Percentiles rank a stretch among this genome's conserved stretches.
phyloP scores from a whole-genome alignment of 37 sponge, comb jelly and placozoan species.

The Ephydatia muelleri region DNA sequence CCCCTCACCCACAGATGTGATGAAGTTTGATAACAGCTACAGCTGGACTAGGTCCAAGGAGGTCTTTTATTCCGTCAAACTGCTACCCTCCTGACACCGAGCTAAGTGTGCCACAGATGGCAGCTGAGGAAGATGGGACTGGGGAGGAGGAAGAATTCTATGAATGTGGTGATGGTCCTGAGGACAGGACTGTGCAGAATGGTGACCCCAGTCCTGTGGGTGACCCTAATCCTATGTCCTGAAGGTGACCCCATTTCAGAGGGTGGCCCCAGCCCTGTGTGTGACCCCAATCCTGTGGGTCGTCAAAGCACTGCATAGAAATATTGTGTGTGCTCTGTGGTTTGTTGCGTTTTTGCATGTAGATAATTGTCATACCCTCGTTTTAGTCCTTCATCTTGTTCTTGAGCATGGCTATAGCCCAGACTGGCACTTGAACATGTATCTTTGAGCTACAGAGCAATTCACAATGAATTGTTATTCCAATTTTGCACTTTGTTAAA shows the following conservation, averaged over 20 bases:
- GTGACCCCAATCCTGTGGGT: neutral
- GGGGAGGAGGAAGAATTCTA: constrained; percentile 35
- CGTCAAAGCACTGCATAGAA: neutral
- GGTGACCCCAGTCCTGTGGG: too few species aligned
- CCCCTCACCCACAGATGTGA: constrained; percentile 85
- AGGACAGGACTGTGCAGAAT: neutral
- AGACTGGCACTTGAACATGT: too few species aligned
- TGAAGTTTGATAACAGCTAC: constrained; percentile 88
- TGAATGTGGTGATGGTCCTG: constrained; percentile 19
- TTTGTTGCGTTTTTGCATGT: too few species aligned
- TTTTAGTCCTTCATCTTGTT: too few species aligned
- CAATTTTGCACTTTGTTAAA: too few species aligned
- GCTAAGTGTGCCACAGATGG: neutral
- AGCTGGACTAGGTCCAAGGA: constrained; percentile 79
- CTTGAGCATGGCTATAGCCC: too few species aligned
- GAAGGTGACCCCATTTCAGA: too few species aligned
- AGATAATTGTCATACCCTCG: too few species aligned
- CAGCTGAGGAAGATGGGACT: neutral
- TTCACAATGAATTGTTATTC: too few species aligned
- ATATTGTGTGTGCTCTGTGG: neutral
- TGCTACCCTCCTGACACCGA: constrained; percentile 55
- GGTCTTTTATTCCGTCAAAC: constrained; percentile 58
- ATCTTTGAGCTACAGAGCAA: too few species aligned
- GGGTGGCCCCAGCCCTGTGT: neutral
- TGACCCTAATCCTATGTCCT: too few species aligned